Percentiles rank a stretch among this genome's conserved stretches.
These are phyloP conservation scores for Megalurothrips usitatus DNA, from an alignment of 2,888 invertebrate genomes.

Conservation along the genomic window DNA sequence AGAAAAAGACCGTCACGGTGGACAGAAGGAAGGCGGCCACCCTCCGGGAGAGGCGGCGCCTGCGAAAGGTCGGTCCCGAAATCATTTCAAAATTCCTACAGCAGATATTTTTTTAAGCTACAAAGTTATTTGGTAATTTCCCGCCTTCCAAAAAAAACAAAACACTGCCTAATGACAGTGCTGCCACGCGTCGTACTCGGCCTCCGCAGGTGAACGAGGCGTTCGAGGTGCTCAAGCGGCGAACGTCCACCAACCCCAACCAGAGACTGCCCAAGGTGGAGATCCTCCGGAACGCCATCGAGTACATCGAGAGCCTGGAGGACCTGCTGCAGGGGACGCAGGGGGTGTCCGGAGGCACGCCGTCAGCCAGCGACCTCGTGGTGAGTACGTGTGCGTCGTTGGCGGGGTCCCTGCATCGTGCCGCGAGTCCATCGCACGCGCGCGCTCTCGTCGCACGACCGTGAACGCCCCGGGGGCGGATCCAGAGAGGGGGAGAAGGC, in stretches of 20 bases:
- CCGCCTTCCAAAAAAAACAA: too few relatives aligned
- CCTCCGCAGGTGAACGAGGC: slow-evolving; percentile 94
- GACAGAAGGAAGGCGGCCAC: slow-evolving; percentile 97
- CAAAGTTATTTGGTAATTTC: too few relatives aligned
- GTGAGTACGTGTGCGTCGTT: neutral
- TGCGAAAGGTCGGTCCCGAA: slow-evolving; percentile 85
- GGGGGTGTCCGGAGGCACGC: neutral
- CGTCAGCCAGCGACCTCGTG: neutral
- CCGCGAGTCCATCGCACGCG: too few relatives aligned
- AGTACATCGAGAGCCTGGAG: slow-evolving; percentile 90
- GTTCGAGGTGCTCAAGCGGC: slow-evolving; percentile 86
- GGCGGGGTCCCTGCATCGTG: too few relatives aligned
- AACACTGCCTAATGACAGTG: too few relatives aligned
- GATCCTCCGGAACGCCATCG: slow-evolving; percentile 94
- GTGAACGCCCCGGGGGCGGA: too few relatives aligned
- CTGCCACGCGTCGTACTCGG: too few relatives aligned
- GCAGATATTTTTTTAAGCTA: too few relatives aligned
- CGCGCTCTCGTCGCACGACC: too few relatives aligned
- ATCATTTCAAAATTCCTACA: slow-evolving; percentile 2
- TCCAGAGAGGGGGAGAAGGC: too few relatives aligned
- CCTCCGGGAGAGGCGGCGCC: slow-evolving; percentile 82
- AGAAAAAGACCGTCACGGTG: slow-evolving; percentile 90
- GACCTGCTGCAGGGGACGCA: slow-evolving; percentile 59
- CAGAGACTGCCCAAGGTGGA: slow-evolving; percentile 96
- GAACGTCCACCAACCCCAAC: slow-evolving; percentile 92